Evolutionary conservation across 2,888 invertebrate species (phyloP).

Genomic region (Synergus laeviventris): DNA sequence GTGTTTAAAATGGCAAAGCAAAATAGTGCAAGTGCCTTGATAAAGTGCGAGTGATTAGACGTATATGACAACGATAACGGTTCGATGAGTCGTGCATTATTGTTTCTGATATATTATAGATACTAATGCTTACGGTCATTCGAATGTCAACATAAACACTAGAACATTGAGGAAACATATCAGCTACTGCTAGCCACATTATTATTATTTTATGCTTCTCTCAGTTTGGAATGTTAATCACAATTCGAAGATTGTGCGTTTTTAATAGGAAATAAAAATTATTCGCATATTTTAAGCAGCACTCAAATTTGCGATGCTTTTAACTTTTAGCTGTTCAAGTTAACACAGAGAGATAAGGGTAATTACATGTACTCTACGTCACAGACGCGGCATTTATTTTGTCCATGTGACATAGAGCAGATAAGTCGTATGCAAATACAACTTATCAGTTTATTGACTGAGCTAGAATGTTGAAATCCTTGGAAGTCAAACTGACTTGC

Average conservation of each 20-base stretch:
- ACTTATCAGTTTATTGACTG: constrained; percentile 56
- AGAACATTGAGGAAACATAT: constrained; percentile 1
- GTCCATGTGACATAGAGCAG: constrained; percentile 43
- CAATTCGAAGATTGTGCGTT: constrained; percentile 52
- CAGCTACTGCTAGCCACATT: background rate
- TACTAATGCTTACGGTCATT: background rate
- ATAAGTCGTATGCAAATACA: constrained; percentile 56
- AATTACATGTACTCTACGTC: constrained; percentile 39
- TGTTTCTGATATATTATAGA: constrained; percentile 5
- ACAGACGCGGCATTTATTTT: constrained; percentile 31
- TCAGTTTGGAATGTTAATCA: constrained; percentile 59
- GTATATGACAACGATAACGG: background rate
- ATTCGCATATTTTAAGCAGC: constrained; percentile 9
- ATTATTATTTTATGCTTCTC: background rate
- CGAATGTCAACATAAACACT: constrained; percentile 18
- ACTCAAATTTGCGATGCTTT: constrained; percentile 38
- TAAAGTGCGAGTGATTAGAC: background rate
- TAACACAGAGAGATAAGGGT: constrained; percentile 29
- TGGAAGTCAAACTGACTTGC: constrained; percentile 48
- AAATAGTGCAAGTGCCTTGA: background rate
- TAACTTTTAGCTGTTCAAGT: constrained; percentile 21
- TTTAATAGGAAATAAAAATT: constrained; percentile 47
- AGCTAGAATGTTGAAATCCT: constrained; percentile 66
- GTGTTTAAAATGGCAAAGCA: background rate
- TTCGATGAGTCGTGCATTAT: background rate